phyloP scores from a whole-genome alignment of 2,888 invertebrate genomes.

The Hylaea fasciaria region DNA sequence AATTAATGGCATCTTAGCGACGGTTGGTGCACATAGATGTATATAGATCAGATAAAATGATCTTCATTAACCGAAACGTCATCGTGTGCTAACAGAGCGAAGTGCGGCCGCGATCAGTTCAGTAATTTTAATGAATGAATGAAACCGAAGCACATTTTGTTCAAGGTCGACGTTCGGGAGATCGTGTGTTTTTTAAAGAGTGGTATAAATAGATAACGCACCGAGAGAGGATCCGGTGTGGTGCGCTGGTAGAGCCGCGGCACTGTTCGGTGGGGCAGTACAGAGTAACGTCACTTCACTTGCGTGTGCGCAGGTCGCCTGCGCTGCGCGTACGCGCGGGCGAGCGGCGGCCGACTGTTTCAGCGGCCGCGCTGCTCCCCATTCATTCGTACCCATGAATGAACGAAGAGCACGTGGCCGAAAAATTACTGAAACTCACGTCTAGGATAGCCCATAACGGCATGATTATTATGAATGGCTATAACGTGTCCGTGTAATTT shows the following conservation, averaged over 20 bases:
- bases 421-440: conserved; percentile 69
- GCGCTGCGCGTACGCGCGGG: conserved; percentile 74
- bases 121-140: conserved; percentile 68
- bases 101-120: conserved; percentile 49
- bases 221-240: conserved; percentile 66
- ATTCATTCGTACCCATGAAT: conserved; percentile 80
- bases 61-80: conserved; percentile 62
- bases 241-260: conserved; percentile 43
- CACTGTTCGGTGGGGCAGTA: conserved; percentile 20
- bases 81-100: conserved; percentile 49
- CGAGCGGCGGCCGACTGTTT: conserved; percentile 74
- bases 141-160: conserved; percentile 58
- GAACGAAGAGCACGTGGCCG: conserved; percentile 72
- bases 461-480: conserved; percentile 23
- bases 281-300: conserved; percentile 42
- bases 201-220: conserved; percentile 71
- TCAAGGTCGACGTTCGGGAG: conserved; percentile 65
- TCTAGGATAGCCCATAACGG: conserved; percentile 38
- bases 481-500: conserved; percentile 26
- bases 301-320: conserved; percentile 58
- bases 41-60: conserved; percentile 59
- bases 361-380: conserved; percentile 56
- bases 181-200: conserved; percentile 49
- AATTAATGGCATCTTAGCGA: conserved; percentile 56
- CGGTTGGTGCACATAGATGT: conserved; percentile 21